A percentile compares a stretch with the other conserved stretches of the same genome.
Evolutionary conservation across 2,888 invertebrate species (phyloP).

Genomic region (Agapostemon virescens): DNA sequence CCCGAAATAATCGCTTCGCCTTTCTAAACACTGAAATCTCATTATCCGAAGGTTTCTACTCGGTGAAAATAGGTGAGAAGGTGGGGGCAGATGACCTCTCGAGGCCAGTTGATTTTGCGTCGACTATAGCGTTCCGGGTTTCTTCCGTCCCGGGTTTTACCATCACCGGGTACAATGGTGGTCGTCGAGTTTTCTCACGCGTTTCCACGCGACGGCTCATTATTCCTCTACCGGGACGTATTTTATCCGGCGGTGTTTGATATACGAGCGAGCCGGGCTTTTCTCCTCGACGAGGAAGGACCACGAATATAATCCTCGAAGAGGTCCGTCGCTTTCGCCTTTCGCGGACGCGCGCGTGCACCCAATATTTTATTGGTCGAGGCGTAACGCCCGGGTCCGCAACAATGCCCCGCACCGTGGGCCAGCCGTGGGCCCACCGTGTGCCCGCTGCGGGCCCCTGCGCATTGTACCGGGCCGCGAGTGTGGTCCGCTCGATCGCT

Average conservation of each 20-base stretch:
- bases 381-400: slow-evolving; percentile 37
- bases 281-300: slow-evolving; percentile 45
- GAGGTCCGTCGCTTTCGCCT: slow-evolving; percentile 31
- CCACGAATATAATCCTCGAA: slow-evolving; percentile 22
- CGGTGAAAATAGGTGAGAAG: neutral
- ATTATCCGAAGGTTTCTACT: neutral
- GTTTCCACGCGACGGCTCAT: slow-evolving; percentile 61
- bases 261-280: slow-evolving; percentile 57
- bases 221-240: slow-evolving; percentile 49
- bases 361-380: slow-evolving; percentile 71
- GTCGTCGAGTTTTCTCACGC: slow-evolving; percentile 62
- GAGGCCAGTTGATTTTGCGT: neutral
- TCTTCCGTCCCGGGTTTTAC: slow-evolving; percentile 22
- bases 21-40: neutral
- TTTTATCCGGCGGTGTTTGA: slow-evolving; percentile 59
- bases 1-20: neutral
- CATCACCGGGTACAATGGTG: slow-evolving; percentile 51
- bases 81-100: neutral
- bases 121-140: neutral
- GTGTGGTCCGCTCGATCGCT: slow-evolving; percentile 79
- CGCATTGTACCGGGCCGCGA: slow-evolving; percentile 70
- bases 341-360: slow-evolving; percentile 50
- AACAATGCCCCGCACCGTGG: slow-evolving; percentile 63
- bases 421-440: neutral
- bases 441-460: slow-evolving; percentile 41